Base-by-base conservation (phyloP, 2,797 vertebrate genomes). In the Chloroceryle inda region DNA sequence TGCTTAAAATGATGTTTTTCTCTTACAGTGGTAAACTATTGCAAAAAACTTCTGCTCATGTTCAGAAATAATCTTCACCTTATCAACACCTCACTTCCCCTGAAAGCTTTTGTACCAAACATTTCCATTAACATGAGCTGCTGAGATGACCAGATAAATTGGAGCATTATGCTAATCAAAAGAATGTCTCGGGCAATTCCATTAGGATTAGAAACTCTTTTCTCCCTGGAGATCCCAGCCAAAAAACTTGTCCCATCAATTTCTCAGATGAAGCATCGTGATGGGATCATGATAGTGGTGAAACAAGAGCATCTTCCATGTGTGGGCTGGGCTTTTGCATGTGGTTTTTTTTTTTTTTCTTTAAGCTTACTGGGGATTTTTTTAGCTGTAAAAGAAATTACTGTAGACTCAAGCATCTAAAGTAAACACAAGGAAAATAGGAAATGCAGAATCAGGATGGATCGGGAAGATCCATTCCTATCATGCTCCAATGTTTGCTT, bases 21-120 rank as follows among this genome's bases (percentile, higher is more conserved):
- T 53, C 42, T 58, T 27, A 38, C 26, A 35, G 17, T 21, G 21
- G 23, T 52, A 37, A 87, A 74, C 27, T 52, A 16, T 16, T 9
- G 37, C 45, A 86, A 73, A 73, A 89, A 93, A 50, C 40, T 89
- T 68, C 77, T 92, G 72, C 33, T 63, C 35, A 5, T 59, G 24
- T 67, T 94, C 71, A 76, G 64, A 88, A 92, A 47, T 88, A 74
- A 91, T 89, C 72, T 62, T 82, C 53, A 77, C 58, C 56, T 96
- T 88, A 88, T 63, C 85, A 79, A 58, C 53, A 79, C 7, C 56
- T 74, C 22, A 2, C 5, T 88, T 94, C 40, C 45, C 81, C n/a
- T 72, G 67, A 85, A 97, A 93, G 29, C 44, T 44, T 71, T 26
- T 14, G 17, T 79, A 50, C 27, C 73, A 92, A 91, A 67, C 1